These are phyloP conservation scores for Cremastinae sp. DNA, from an alignment of 2,888 invertebrate genomes.

Conservation along the genomic window DNA sequence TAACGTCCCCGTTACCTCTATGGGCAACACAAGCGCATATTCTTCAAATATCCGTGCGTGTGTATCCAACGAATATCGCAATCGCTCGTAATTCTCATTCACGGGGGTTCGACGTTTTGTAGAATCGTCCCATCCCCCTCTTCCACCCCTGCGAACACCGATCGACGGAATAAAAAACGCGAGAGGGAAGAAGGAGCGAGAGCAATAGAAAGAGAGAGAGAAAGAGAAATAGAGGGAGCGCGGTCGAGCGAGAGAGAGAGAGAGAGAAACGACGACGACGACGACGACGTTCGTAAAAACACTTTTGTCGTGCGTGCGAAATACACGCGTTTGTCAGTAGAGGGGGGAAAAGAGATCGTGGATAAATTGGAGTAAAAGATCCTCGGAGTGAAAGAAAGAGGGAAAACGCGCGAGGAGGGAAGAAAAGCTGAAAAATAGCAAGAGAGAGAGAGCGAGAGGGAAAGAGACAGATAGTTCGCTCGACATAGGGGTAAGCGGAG, in stretches of 20 bases:
- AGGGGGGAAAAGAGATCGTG: conserved; percentile 36
- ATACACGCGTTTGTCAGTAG: conserved; percentile 56
- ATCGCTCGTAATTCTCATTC: conserved; percentile 51
- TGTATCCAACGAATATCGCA: conserved; percentile 19
- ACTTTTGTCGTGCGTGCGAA: conserved; percentile 56
- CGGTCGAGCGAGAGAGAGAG: conserved; percentile 58
- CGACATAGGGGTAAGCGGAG: conserved; percentile 63
- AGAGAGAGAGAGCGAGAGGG: conserved; percentile 35
- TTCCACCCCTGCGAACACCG: neutral
- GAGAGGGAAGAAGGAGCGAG: conserved; percentile 19
- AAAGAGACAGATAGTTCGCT: conserved; percentile 55
- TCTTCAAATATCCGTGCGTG: neutral
- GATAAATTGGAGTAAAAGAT: conserved; percentile 47
- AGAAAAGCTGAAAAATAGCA: conserved; percentile 55
- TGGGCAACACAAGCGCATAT: neutral
- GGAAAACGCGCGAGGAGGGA: conserved; percentile 32
- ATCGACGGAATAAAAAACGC: conserved; percentile 32
- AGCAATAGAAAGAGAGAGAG: conserved; percentile 50
- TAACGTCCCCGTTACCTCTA: conserved; percentile 17
- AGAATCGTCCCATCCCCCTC: conserved; percentile 32
- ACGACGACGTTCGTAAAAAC: conserved; percentile 40
- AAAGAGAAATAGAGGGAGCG: no score
- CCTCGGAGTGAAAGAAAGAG: conserved; percentile 39
- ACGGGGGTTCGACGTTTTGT: conserved; percentile 41
- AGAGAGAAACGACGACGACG: conserved; percentile 65